Evolutionary conservation across 1,140 invertebrate species (phyloP).

Genomic region (Colletes gigas): DNA sequence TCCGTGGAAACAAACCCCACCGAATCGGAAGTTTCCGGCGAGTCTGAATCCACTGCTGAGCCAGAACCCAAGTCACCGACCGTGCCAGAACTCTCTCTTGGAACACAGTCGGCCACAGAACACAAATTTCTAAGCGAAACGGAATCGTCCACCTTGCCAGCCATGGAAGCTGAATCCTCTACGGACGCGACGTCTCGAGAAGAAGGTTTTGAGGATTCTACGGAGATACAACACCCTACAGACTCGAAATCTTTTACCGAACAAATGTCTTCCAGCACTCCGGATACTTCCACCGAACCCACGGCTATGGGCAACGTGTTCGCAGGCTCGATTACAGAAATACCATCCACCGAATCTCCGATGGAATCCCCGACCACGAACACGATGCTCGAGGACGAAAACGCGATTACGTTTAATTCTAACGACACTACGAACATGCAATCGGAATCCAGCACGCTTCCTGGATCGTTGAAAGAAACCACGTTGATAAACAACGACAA

Average conservation of each 20-base stretch:
- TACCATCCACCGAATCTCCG: background rate
- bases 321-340: background rate
- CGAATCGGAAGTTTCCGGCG: background rate
- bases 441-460: slow-evolving; percentile 6
- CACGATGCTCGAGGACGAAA: background rate
- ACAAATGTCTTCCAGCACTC: too few relatives aligned
- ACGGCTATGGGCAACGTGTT: background rate
- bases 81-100: background rate
- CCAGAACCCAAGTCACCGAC: background rate
- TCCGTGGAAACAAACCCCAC: slow-evolving; percentile 59
- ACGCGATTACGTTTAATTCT: background rate
- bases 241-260: background rate
- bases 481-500: slow-evolving; percentile 19
- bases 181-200: slow-evolving; percentile 63
- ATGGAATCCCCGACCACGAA: background rate
- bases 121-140: background rate
- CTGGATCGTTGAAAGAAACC: background rate
- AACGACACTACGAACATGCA: slow-evolving; percentile 2
- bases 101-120: background rate
- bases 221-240: background rate
- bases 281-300: slow-evolving; percentile 5
- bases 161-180: slow-evolving; percentile 59
- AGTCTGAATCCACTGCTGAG: background rate
- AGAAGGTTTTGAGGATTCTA: slow-evolving; percentile 9
- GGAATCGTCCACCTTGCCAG: slow-evolving; percentile 45